These are phyloP conservation scores for Brachyptera putata DNA, from an alignment of 2,888 invertebrate genomes.

Conservation along the genomic window DNA sequence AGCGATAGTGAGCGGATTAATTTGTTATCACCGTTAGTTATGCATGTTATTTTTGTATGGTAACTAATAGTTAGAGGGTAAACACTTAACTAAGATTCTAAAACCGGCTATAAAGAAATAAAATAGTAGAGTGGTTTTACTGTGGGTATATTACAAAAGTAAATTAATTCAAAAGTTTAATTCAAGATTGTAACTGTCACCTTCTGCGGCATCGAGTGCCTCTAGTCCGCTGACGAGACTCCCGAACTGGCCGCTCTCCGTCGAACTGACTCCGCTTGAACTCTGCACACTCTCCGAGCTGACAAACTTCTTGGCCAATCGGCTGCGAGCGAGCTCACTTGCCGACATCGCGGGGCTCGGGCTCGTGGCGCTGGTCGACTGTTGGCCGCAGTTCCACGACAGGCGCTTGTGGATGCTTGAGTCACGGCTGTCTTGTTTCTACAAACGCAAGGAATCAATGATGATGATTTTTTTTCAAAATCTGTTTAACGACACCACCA, in stretches of 20 bases:
- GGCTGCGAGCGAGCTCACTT: not conserved
- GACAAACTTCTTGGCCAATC: conserved; percentile 14
- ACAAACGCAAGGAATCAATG: conserved; percentile 33
- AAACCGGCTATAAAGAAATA: no score
- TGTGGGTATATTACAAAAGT: no score
- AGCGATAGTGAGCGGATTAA: no score
- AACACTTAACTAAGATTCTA: no score
- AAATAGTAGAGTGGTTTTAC: no score
- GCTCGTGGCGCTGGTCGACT: not conserved
- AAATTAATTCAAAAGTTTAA: no score
- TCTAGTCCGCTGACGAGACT: conserved; percentile 21
- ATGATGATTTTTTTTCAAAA: no score
- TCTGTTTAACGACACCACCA: no score
- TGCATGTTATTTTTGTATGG: no score
- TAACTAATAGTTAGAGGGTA: no score
- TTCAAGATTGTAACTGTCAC: not conserved
- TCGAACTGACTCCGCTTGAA: conserved; percentile 29
- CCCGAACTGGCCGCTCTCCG: conserved; percentile 23
- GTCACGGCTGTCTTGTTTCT: conserved; percentile 50
- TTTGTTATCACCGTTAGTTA: no score
- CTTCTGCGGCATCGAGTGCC: conserved; percentile 1
- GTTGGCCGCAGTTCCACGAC: conserved; percentile 54
- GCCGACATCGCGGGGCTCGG: not conserved
- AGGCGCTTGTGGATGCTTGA: conserved; percentile 56
- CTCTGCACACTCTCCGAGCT: conserved; percentile 30